Conservation (phyloP, 2,113 vertebrate genomes). For the Sinosuthora webbiana region DNA sequence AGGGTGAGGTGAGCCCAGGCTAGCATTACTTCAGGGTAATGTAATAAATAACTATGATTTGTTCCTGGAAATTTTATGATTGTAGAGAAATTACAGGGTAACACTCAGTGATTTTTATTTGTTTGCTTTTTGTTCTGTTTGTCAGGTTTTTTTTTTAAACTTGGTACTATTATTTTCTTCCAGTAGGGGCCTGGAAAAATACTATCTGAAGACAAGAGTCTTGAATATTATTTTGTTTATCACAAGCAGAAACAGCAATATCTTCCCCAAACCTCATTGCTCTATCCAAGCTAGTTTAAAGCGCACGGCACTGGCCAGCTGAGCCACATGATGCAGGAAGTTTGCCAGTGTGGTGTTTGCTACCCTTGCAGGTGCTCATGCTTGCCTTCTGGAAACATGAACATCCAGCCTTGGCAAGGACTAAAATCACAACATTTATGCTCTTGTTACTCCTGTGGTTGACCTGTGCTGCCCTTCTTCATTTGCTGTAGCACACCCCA, state of each 20-base stretch:
- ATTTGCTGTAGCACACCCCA: not conserved
- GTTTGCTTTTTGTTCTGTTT: not conserved
- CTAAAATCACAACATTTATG: not conserved
- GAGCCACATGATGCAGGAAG: not conserved
- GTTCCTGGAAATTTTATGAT: not conserved
- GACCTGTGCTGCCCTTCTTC: not conserved
- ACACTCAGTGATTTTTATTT: not conserved
- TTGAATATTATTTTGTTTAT: not conserved
- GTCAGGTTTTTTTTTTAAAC: not conserved
- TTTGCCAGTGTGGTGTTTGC: rapidly evolving
- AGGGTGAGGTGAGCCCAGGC: too few relatives aligned
- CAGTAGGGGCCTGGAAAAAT: not conserved
- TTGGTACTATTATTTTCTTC: not conserved
- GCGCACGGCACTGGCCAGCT: not conserved
- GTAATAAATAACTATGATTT: not conserved
- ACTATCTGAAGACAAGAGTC: not conserved
- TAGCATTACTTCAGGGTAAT: not conserved
- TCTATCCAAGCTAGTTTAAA: not conserved
- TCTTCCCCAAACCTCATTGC: not conserved
- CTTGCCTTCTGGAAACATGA: not conserved
- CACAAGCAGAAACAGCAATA: not conserved
- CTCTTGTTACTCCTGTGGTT: not conserved
- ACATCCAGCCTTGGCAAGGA: not conserved
- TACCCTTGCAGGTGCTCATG: rapidly evolving
- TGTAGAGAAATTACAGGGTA: not conserved